Percentiles rank a stretch among this genome's conserved stretches.
Evolutionary conservation across 2,888 invertebrate species (phyloP).

Genomic region (Drosophila phalerata): DNA sequence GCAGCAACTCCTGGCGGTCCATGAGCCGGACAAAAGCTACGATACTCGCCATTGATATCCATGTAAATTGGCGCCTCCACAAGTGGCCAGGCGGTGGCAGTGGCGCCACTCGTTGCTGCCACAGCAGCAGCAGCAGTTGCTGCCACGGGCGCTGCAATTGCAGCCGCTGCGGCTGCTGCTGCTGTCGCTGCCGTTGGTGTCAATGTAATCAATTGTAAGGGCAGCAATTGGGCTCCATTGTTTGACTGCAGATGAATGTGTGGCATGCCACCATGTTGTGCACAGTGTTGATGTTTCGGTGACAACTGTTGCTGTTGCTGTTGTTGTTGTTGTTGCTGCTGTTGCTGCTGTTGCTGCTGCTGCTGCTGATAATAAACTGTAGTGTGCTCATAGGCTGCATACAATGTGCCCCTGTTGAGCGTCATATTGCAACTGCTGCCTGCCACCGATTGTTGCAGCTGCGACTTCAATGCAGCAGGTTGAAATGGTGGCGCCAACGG

Average conservation of each 20-base stretch:
- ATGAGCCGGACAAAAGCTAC: slow-evolving; percentile 86
- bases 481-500: slow-evolving; percentile 82
- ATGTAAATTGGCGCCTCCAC: slow-evolving; percentile 87
- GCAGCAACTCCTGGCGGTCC: slow-evolving; percentile 75
- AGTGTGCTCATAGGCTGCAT: slow-evolving; percentile 79
- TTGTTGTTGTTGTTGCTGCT: slow-evolving; percentile 52
- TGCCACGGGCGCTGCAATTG: slow-evolving; percentile 32
- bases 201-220: slow-evolving; percentile 86
- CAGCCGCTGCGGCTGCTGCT: slow-evolving; percentile 71
- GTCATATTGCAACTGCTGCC: slow-evolving; percentile 21
- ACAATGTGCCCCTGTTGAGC: slow-evolving; percentile 44
- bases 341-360: slow-evolving; percentile 44
- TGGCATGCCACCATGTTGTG: slow-evolving; percentile 75
- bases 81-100: slow-evolving; percentile 84
- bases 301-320: slow-evolving; percentile 55
- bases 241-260: slow-evolving; percentile 70
- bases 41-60: slow-evolving; percentile 87
- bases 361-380: slow-evolving; percentile 76
- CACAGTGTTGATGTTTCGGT: slow-evolving; percentile 66
- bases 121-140: slow-evolving; percentile 41
- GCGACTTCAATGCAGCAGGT: slow-evolving; percentile 70
- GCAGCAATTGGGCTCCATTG: slow-evolving; percentile 86
- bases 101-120: slow-evolving; percentile 78
- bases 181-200: slow-evolving; percentile 79
- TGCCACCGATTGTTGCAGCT: slow-evolving; percentile 43